Percentiles rank a stretch among this genome's conserved stretches.
phyloP scores from a whole-genome alignment of 2,888 invertebrate species.

The Melinopterus prodromus region DNA sequence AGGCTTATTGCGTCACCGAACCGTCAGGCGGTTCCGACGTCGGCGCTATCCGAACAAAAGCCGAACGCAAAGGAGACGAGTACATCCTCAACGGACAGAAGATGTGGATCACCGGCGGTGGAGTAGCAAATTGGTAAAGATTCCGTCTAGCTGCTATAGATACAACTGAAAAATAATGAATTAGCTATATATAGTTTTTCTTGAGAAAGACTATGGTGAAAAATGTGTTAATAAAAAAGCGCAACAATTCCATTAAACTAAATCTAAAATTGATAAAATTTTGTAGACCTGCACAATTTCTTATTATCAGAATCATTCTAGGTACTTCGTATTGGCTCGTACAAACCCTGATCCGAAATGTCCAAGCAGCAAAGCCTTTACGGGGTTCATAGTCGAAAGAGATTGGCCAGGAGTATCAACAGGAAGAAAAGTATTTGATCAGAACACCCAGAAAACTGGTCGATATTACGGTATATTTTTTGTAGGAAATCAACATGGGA shows the following conservation, averaged over 20 bases:
- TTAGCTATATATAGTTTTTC: slow-evolving; percentile 80
- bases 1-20: slow-evolving; percentile 97
- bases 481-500: slow-evolving; percentile 82
- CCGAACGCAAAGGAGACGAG: slow-evolving; percentile 94
- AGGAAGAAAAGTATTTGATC: slow-evolving; percentile 70
- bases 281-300: background rate
- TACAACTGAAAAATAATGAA: slow-evolving; percentile 81
- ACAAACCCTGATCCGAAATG: slow-evolving; percentile 92
- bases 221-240: slow-evolving; percentile 55
- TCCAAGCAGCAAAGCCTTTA: slow-evolving; percentile 91
- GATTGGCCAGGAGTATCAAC: slow-evolving; percentile 86
- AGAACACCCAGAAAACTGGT: background rate
- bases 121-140: slow-evolving; percentile 92
- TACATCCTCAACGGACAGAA: slow-evolving; percentile 94
- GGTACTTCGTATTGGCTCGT: slow-evolving; percentile 89
- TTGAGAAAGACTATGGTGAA: too few relatives aligned
- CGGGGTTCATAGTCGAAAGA: slow-evolving; percentile 95
- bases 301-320: slow-evolving; percentile 57
- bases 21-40: slow-evolving; percentile 98
- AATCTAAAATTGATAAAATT: slow-evolving; percentile 82
- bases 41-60: slow-evolving; percentile 86
- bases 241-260: slow-evolving; percentile 97
- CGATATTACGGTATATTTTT: background rate
- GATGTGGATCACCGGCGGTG: slow-evolving; percentile 99
- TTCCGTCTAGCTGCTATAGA: slow-evolving; percentile 54